Evolutionary conservation across 2,797 vertebrate species (phyloP).

Genomic region (Coendou prehensilis): DNA sequence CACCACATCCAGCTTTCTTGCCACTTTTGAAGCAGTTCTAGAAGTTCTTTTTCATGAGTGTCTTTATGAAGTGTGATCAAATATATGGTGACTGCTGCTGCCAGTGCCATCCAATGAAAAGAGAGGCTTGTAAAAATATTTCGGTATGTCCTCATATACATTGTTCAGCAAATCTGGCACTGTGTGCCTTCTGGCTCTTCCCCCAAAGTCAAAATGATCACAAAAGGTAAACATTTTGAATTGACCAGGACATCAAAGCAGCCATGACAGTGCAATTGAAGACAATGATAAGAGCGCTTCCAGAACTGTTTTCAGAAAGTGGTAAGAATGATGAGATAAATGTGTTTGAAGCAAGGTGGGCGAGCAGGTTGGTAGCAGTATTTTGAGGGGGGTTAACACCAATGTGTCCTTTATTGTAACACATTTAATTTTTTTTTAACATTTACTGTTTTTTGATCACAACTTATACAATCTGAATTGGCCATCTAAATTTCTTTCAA

Average conservation of each 20-base stretch:
- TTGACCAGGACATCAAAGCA: not conserved
- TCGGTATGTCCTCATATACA: not conserved
- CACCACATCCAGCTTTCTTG: not conserved
- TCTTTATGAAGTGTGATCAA: not conserved
- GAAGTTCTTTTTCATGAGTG: not conserved
- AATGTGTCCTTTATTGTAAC: not conserved
- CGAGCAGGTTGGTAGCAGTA: not conserved
- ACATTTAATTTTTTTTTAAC: not conserved
- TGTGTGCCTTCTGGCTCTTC: not conserved
- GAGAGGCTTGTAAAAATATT: not conserved
- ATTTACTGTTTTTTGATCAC: not conserved
- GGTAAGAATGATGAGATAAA: not conserved
- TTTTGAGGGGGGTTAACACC: not conserved
- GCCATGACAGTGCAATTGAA: not conserved
- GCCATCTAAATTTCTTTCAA: slow-evolving; percentile 11
- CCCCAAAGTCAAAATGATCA: not conserved
- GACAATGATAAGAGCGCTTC: not conserved
- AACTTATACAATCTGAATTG: not conserved
- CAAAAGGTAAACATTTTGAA: not conserved
- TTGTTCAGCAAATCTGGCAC: not conserved
- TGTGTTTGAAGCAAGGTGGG: not conserved
- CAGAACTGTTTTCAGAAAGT: not conserved
- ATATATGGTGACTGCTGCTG: not conserved
- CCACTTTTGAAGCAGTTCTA: not conserved
- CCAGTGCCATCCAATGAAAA: not conserved